phyloP scores from a whole-genome alignment of 2,797 vertebrate genomes.

The Esox masquinongy region DNA sequence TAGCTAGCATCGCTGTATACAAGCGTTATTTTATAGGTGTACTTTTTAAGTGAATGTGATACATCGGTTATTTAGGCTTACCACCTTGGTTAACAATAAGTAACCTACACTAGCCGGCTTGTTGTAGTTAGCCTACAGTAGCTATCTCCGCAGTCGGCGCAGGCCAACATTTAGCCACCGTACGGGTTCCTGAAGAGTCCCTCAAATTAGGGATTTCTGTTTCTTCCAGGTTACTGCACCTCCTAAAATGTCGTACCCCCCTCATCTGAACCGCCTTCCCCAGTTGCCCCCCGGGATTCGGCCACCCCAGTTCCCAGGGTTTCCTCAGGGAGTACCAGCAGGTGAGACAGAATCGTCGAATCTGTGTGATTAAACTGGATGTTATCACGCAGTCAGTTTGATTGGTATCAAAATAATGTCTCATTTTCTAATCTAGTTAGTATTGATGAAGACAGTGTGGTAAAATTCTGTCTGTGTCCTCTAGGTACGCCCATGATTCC shows the following conservation, averaged over 20 bases:
- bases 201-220: neutral
- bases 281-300: slow-evolving; percentile 91
- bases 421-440: neutral
- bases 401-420: neutral
- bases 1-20: slow-evolving; percentile 27
- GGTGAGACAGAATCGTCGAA: slow-evolving; percentile 39
- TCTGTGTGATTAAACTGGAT: neutral
- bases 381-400: neutral
- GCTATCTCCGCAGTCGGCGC: neutral
- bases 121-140: neutral
- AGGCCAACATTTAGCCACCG: neutral
- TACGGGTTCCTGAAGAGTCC: neutral
- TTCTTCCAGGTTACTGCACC: slow-evolving; percentile 19
- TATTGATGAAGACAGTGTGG: neutral
- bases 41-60: neutral
- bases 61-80: neutral
- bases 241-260: slow-evolving; percentile 93
- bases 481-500: slow-evolving; percentile 97
- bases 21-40: neutral
- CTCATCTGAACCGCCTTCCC: slow-evolving; percentile 90
- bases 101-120: neutral
- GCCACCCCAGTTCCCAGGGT: slow-evolving; percentile 93
- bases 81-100: neutral
- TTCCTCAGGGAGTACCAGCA: slow-evolving; percentile 86
- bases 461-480: neutral